Percentiles rank a stretch among this genome's conserved stretches.
These are phyloP conservation scores for Dolomedes plantarius DNA, from an alignment of 2,888 invertebrate genomes.

Conservation along the genomic window DNA sequence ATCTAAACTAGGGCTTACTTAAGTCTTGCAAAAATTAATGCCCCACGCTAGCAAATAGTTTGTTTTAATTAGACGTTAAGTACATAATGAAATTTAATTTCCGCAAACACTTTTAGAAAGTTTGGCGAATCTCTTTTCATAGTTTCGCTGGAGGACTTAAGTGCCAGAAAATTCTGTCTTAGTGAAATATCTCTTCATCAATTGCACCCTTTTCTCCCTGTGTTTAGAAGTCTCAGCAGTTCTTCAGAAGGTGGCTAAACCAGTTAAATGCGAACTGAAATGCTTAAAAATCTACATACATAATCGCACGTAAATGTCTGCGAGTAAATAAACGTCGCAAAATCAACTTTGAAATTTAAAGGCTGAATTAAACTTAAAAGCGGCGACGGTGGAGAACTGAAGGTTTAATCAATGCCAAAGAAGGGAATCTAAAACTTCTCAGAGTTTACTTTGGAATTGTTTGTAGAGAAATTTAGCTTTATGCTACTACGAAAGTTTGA, in stretches of 20 bases:
- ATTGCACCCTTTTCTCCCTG: neutral
- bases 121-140: neutral
- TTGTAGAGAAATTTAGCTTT: too few species aligned
- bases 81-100: constrained; percentile 7
- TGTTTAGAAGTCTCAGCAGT: neutral
- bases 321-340: too few species aligned
- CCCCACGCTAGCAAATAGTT: neutral
- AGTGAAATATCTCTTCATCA: neutral
- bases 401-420: too few species aligned
- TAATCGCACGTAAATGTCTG: too few species aligned
- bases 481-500: too few species aligned
- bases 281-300: too few species aligned
- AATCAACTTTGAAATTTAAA: too few species aligned
- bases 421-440: too few species aligned
- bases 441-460: too few species aligned
- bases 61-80: neutral
- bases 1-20: neutral
- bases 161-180: neutral
- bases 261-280: too few species aligned
- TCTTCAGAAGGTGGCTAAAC: neutral
- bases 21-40: constrained; percentile 4
- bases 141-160: neutral
- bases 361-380: too few species aligned
- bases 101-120: neutral
- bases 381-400: too few species aligned